Conservation (phyloP, 1,140 invertebrate genomes). For the Panulirus ornatus region DNA sequence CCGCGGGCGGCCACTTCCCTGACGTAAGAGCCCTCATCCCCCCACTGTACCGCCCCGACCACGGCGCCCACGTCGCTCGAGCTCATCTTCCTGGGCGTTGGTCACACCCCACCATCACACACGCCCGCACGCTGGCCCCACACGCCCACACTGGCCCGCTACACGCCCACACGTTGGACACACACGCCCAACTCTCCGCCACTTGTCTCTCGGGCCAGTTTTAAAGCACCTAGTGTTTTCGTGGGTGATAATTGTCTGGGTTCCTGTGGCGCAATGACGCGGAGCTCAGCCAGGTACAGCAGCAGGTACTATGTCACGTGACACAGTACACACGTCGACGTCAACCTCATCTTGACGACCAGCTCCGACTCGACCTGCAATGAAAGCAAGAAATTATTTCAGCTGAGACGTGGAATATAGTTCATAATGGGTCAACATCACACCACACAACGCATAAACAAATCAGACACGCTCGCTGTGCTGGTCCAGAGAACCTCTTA, state of each 20-base stretch:
- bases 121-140: conserved; percentile 2
- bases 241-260: background rate
- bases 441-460: too few species aligned
- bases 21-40: conserved; percentile 87
- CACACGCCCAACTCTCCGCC: background rate
- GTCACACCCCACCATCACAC: conserved; percentile 54
- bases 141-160: background rate
- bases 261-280: background rate
- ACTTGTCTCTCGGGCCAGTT: background rate
- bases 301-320: background rate
- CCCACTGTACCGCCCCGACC: conserved; percentile 83
- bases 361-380: background rate
- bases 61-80: conserved; percentile 76
- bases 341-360: background rate
- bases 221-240: background rate
- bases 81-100: conserved; percentile 51
- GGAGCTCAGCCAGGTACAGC: background rate
- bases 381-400: background rate
- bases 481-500: too few species aligned
- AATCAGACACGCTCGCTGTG: too few species aligned
- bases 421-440: too few species aligned
- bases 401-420: too few species aligned
- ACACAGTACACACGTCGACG: background rate
- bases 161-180: background rate
- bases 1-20: conserved; percentile 89